phyloP scores from a whole-genome alignment of 2,888 invertebrate species.

The Xylophagus ater region DNA sequence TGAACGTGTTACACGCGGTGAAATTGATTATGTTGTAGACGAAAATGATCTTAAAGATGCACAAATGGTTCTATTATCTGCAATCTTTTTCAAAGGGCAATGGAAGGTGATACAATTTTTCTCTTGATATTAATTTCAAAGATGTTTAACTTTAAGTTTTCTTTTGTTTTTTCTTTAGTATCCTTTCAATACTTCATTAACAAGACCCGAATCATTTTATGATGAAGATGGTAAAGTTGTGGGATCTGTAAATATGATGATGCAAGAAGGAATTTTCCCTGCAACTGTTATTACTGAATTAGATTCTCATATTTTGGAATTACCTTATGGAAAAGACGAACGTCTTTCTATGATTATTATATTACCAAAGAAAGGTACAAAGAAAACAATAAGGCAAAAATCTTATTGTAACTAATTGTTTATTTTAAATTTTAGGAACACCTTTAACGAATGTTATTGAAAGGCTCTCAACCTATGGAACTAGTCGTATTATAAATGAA shows the following conservation, averaged over 20 bases:
- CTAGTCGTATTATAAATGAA: conserved; percentile 42
- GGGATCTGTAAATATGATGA: conserved; percentile 65
- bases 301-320: conserved; percentile 49
- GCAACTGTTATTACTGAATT: conserved; percentile 46
- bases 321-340: conserved; percentile 55
- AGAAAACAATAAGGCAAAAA: background rate
- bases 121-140: background rate
- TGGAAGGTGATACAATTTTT: conserved; percentile 42
- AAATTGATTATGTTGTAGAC: conserved; percentile 53
- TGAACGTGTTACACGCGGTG: conserved; percentile 52
- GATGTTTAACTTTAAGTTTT: background rate
- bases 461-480: conserved; percentile 40
- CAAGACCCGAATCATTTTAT: conserved; percentile 46
- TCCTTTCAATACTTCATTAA: conserved; percentile 51
- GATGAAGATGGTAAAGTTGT: conserved; percentile 44
- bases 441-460: conserved; percentile 40
- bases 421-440: conserved; percentile 32
- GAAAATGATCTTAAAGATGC: conserved; percentile 42
- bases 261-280: conserved; percentile 46
- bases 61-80: conserved; percentile 54
- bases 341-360: conserved; percentile 54
- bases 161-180: conserved; percentile 25
- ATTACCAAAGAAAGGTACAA: conserved; percentile 45
- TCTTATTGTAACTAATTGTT: background rate
- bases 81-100: conserved; percentile 59